Percentiles rank a stretch among this genome's conserved stretches.
Evolutionary conservation across 1,140 invertebrate genomes (phyloP).

Genomic region (Zelostemma sp.): DNA sequence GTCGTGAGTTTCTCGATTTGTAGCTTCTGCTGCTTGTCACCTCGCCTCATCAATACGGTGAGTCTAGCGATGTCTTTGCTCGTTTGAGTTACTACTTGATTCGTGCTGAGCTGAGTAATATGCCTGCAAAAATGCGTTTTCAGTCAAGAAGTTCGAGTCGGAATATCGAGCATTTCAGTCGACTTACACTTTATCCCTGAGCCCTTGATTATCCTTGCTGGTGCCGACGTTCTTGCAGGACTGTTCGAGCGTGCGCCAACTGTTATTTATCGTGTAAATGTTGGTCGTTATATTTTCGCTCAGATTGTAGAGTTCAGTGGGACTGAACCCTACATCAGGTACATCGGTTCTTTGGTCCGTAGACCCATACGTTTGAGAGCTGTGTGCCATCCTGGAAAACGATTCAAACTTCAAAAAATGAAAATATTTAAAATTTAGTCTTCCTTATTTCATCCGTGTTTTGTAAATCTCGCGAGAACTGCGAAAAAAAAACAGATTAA

Average conservation of each 20-base stretch:
- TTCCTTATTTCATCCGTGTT: too few relatives aligned
- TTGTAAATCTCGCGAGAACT: too few relatives aligned
- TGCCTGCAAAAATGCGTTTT: too few relatives aligned
- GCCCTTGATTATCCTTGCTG: constrained; percentile 77
- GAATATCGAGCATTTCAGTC: too few relatives aligned
- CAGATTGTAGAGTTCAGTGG: constrained; percentile 80
- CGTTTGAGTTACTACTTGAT: constrained; percentile 80
- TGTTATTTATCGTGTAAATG: constrained; percentile 81
- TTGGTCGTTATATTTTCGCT: constrained; percentile 84
- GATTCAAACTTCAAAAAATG: neutral
- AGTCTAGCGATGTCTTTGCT: constrained; percentile 80
- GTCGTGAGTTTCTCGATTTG: constrained; percentile 85
- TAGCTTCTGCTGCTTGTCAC: constrained; percentile 83
- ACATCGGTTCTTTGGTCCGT: constrained; percentile 68
- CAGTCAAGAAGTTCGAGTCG: too few relatives aligned
- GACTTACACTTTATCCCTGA: constrained; percentile 77
- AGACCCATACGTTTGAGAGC: constrained; percentile 67
- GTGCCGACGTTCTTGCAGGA: constrained; percentile 83
- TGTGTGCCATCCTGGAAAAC: constrained; percentile 63
- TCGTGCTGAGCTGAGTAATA: constrained; percentile 82
- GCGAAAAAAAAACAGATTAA: too few relatives aligned
- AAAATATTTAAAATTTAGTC: too few relatives aligned
- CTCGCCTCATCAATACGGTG: constrained; percentile 75
- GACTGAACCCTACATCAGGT: constrained; percentile 78
- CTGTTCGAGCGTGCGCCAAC: constrained; percentile 78